Evolutionary conservation across 2,113 vertebrate species (phyloP), one percentile per base, ranked within the genome.

Genomic region (Oncorhynchus tshawytscha): DNA sequence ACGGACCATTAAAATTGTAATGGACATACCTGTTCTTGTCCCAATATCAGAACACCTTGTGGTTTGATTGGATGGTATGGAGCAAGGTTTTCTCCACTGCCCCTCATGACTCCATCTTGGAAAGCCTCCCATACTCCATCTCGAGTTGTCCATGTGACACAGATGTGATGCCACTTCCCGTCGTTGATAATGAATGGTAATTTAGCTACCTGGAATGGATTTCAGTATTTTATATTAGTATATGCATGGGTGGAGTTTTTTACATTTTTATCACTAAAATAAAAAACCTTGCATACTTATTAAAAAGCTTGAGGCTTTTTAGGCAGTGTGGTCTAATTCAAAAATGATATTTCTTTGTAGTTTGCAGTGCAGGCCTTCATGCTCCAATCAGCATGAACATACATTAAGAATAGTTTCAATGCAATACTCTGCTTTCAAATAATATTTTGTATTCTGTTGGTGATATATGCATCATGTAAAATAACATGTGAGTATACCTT

Each of bases 161-260:
- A 99, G 90, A 99, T 98, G 78, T 99, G 98, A 83, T 99, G 98
- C 98, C 98, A 99, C 83, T 98, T 98, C 1, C 98, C 97, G 0
- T 99, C 98, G 0, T 98, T 99, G 84, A 99, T 96, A 1, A 95
- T 88, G 22, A 99, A 98, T 20, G 98, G 98, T 80, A 99, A 91
- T 87, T 99, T 98, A 57, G 98, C 97, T 67, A 99, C 96, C 98
- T 99, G 84, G 6, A 77, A 31, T 0, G 15, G 62, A 71, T 77
- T 24, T 3, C 9, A 24, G 64, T 49, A 24, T 45, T 54, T 54
- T 54, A 4, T 18, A 18, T 54, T 4, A 13, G 16, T 18, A 16
- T 49, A 54, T 51, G 48, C 3, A 51, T 54, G 20, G 57, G 20
- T n/a, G 4, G 5, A 11, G 39, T 68, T 48, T 22, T 27, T 49